Conservation (phyloP, 2,113 vertebrate genomes). For the Cervus canadensis region DNA sequence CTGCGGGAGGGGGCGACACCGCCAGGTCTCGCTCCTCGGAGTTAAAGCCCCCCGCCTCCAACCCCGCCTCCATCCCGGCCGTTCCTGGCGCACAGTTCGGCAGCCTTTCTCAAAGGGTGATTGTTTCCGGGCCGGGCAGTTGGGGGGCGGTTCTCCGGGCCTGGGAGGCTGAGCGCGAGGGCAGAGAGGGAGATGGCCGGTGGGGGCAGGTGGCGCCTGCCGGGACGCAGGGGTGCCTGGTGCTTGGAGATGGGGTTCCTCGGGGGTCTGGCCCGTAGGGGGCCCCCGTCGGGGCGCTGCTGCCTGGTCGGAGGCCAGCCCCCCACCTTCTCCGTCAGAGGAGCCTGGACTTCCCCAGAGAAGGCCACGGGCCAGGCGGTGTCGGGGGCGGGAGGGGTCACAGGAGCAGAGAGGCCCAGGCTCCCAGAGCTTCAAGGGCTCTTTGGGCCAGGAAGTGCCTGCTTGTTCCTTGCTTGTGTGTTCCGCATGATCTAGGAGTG, state of each 20-base stretch:
- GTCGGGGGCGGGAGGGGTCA: neutral
- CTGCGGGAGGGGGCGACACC: neutral
- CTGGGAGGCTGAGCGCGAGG: neutral
- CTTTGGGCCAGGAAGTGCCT: neutral
- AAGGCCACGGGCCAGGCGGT: neutral
- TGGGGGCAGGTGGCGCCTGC: neutral
- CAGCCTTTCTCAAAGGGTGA: constrained; percentile 69
- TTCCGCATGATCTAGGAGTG: too few species aligned
- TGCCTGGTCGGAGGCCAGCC: neutral
- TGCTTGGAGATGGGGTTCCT: neutral
- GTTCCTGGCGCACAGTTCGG: constrained; percentile 56
- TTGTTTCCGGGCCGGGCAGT: constrained; percentile 63
- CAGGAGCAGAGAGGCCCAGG: neutral
- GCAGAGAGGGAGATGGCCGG: neutral
- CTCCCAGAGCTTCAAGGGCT: neutral
- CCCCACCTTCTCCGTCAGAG: neutral
- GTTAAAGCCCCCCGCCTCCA: constrained; percentile 32
- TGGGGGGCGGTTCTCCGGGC: neutral
- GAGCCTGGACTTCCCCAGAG: neutral
- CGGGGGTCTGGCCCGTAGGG: neutral
- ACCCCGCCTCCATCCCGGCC: constrained; percentile 52
- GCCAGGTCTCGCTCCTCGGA: neutral
- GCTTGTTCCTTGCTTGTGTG: neutral
- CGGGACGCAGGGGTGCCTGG: neutral
- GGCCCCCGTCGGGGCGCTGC: neutral